Base-by-base conservation (phyloP, 2,113 vertebrate species). In the Bucco capensis region DNA sequence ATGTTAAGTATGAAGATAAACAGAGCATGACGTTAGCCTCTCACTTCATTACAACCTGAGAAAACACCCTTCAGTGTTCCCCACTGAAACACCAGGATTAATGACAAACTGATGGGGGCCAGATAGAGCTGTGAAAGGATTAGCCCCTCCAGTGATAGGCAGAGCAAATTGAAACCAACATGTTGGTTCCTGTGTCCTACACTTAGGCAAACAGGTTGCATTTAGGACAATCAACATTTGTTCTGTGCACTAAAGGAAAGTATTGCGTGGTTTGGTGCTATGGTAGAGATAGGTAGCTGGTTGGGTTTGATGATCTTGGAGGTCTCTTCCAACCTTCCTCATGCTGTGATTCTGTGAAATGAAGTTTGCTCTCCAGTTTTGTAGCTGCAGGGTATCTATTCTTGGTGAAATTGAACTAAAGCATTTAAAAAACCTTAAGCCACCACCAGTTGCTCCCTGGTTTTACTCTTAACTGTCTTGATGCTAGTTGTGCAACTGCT, bases 1-100 rank as follows among this genome's bases (percentile, higher is more conserved):
- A 30, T 50, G 83, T 70, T 75, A 94, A 96, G 89, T 96, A 87
- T 95, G 77, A 95, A 95, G 93, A 95, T 91, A 96, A 97, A 92
- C 49, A 94, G 75, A 87, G 74, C 28, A 37, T 96, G 89, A 95
- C 66, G 71, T 95, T 85, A 83, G 33, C 70, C 67, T 94, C 91
- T 85, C 77, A 91, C 51, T 94, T 95, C 54, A 44, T 93, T 94
- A 69, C 72, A 92, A 89, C 93, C 93, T 97, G 90, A 70, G 89
- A 94, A 94, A 97, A 95, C 86, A 95, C 71, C 82, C 85, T 92
- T 97, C 69, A 92, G 85, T 91, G 90, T 88, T 95, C 74, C 73
- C 65, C 78, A 89, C 76, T 96, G 89, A 96, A 96, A 95, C 62
- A 56, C 96, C 80, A 94, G 66, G 92, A 93, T 95, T 96, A 96